A percentile compares a stretch with the other conserved stretches of the same genome.
Conservation (phyloP, 2,888 invertebrate species). For the Holacanthella duospinosa region DNA sequence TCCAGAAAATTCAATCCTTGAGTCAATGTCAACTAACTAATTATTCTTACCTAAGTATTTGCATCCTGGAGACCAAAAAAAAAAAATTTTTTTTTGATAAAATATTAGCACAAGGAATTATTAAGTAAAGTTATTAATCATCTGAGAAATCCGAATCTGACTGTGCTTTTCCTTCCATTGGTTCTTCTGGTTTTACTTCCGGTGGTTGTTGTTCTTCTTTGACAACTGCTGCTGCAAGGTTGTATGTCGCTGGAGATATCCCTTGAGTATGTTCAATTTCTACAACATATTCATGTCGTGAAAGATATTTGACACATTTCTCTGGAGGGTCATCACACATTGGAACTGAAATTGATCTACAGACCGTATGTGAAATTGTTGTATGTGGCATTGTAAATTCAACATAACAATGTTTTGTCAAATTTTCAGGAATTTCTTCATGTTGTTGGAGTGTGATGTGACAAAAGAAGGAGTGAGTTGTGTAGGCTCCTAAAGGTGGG, state of each 20-base stretch:
- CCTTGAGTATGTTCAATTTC: slow-evolving; percentile 56
- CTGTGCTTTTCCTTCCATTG: slow-evolving; percentile 21
- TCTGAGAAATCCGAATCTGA: slow-evolving; percentile 37
- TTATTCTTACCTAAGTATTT: too few relatives aligned
- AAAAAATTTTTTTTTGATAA: too few relatives aligned
- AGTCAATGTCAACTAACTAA: too few relatives aligned
- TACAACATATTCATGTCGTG: slow-evolving; percentile 89
- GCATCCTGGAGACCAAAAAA: too few relatives aligned
- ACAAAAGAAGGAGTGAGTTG: slow-evolving; percentile 89
- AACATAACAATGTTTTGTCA: slow-evolving; percentile 77
- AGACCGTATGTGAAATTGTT: slow-evolving; percentile 85
- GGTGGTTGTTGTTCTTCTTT: slow-evolving; percentile 18
- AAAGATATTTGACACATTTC: slow-evolving; percentile 93
- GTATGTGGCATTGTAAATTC: slow-evolving; percentile 99
- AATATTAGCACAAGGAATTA: neutral
- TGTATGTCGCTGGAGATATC: slow-evolving; percentile 30
- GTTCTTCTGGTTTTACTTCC: slow-evolving; percentile 13
- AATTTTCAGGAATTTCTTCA: slow-evolving; percentile 89
- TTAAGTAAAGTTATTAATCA: slow-evolving; percentile 11
- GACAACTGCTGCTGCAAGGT: slow-evolving; percentile 25
- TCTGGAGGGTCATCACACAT: slow-evolving; percentile 85
- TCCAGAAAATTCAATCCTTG: too few relatives aligned
- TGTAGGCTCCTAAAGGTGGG: slow-evolving; percentile 72
- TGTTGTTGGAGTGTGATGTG: slow-evolving; percentile 91
- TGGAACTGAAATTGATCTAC: slow-evolving; percentile 76